phyloP scores from a whole-genome alignment of 2,113 vertebrate species.

The Perca flavescens region DNA sequence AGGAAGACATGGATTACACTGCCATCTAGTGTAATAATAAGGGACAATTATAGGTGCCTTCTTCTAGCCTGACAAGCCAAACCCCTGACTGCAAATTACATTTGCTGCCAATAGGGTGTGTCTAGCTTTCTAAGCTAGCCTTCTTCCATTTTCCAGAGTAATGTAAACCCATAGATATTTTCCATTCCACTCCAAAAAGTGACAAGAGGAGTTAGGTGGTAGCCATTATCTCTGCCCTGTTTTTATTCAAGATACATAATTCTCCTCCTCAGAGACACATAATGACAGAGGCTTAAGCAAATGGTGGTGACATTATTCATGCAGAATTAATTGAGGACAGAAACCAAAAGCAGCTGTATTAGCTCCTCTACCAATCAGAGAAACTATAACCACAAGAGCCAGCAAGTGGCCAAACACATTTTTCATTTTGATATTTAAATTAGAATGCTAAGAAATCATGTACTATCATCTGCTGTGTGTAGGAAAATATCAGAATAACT shows the following conservation, averaged over 20 bases:
- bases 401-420: neutral
- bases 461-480: neutral
- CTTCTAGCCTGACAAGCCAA: neutral
- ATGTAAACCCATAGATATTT: neutral
- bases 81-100: too few relatives aligned
- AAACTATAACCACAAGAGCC: neutral
- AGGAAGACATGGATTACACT: constrained; percentile 46
- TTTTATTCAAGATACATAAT: neutral
- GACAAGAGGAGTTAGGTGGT: constrained; percentile 2
- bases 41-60: neutral
- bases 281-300: neutral
- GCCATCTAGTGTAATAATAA: constrained; percentile 78
- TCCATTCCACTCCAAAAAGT: constrained; percentile 26
- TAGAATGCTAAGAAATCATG: neutral
- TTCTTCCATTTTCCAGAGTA: neutral
- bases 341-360: constrained; percentile 37
- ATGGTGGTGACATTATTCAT: neutral
- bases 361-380: constrained; percentile 9
- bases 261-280: neutral
- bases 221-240: constrained; percentile 12
- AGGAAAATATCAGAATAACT: neutral
- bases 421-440: constrained; percentile 25
- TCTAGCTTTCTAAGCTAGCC: too few relatives aligned
- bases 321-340: neutral
- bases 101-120: too few relatives aligned